phyloP scores from a whole-genome alignment of 2,113 vertebrate species.

The Pelobates fuscus region DNA sequence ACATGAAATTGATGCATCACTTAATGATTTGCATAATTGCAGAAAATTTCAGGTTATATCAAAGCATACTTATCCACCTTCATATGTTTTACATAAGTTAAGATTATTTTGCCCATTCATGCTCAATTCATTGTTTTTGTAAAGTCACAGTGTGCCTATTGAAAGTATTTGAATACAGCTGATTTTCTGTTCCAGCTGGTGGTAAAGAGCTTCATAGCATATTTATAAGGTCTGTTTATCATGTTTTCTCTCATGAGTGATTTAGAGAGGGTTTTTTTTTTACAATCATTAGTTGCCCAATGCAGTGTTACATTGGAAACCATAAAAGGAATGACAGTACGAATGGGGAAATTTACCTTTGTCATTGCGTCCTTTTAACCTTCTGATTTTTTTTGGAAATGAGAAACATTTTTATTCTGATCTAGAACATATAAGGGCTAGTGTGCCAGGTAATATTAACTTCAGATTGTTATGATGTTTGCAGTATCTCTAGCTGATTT shows the following conservation, averaged over 20 bases:
- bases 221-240: constrained; percentile 29
- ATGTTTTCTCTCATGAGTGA: constrained; percentile 26
- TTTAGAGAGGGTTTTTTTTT: constrained; percentile 17
- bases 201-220: constrained; percentile 20
- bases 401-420: too few species aligned
- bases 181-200: constrained; percentile 34
- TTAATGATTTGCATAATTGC: too few species aligned
- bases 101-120: too few species aligned
- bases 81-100: too few species aligned
- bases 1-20: too few species aligned
- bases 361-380: constrained; percentile 8
- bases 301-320: constrained; percentile 40
- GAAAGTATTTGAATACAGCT: constrained; percentile 22
- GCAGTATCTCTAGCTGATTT: too few species aligned
- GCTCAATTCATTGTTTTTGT: too few species aligned
- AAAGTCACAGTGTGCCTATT: constrained; percentile 15
- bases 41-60: too few species aligned
- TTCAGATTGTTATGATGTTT: too few species aligned
- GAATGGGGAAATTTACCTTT: constrained; percentile 38
- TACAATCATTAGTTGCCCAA: constrained; percentile 47
- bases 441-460: constrained; percentile 35
- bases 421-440: background rate
- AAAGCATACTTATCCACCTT: too few species aligned
- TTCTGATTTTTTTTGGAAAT: background rate
- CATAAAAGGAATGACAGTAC: constrained; percentile 15